These are phyloP conservation scores for Melipona quadrifasciata DNA, from an alignment of 1,140 invertebrate species.

Conservation along the genomic window DNA sequence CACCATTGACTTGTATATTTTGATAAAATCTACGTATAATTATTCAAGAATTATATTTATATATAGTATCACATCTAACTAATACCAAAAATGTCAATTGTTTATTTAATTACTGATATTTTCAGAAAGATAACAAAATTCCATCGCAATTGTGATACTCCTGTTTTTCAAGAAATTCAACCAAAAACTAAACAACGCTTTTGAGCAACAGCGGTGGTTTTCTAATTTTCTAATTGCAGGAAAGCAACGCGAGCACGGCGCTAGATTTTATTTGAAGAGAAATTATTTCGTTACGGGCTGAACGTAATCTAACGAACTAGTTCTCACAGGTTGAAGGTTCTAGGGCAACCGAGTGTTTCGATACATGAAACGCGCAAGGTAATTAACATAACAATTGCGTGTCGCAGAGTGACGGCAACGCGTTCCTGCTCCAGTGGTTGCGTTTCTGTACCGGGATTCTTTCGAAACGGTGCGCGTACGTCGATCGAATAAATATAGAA, in stretches of 20 bases:
- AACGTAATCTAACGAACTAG: conserved; percentile 37
- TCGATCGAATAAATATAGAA: neutral
- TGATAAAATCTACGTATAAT: no score
- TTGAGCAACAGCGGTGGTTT: no score
- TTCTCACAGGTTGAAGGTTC: conserved; percentile 51
- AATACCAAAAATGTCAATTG: no score
- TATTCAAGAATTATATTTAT: no score
- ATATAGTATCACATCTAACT: no score
- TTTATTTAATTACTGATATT: no score
- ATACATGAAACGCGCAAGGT: conserved; percentile 36
- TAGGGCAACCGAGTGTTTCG: conserved; percentile 46
- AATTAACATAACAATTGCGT: conserved; percentile 51
- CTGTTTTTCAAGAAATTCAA: no score
- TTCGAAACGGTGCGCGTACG: conserved; percentile 3
- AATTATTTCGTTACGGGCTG: conserved; percentile 12
- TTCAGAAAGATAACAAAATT: no score
- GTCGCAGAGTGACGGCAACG: conserved; percentile 38
- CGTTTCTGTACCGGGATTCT: conserved; percentile 3
- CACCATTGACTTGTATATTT: no score
- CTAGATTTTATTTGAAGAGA: neutral
- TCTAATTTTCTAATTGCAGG: neutral
- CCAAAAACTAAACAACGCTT: no score
- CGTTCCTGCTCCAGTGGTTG: conserved; percentile 33
- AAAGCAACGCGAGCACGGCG: neutral
- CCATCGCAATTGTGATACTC: no score